phyloP scores from a whole-genome alignment of 2,113 vertebrate genomes.

The Cyprinus carpio region DNA sequence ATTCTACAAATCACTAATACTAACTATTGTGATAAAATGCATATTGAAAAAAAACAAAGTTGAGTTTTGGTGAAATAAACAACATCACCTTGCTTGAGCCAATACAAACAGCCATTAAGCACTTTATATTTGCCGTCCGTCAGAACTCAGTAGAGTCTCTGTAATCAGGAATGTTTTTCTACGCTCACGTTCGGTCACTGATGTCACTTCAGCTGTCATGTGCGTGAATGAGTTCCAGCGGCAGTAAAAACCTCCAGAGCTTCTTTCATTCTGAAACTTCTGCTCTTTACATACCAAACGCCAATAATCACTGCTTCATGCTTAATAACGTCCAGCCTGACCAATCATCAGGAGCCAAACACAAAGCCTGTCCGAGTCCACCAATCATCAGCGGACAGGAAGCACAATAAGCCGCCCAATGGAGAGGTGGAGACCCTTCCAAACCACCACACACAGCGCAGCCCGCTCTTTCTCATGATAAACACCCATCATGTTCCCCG shows the following conservation, averaged over 20 bases:
- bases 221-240: neutral
- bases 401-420: conserved; percentile 27
- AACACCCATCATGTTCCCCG: conserved; percentile 64
- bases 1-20: too few relatives aligned
- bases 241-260: conserved; percentile 16
- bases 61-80: neutral
- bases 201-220: neutral
- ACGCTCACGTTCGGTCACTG: neutral
- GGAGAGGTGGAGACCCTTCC: conserved; percentile 51
- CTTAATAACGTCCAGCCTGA: neutral
- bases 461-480: conserved; percentile 73
- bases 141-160: neutral
- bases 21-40: too few relatives aligned
- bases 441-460: conserved; percentile 65
- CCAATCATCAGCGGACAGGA: conserved; percentile 55
- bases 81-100: neutral
- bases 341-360: conserved; percentile 60
- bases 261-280: neutral
- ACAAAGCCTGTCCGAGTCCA: conserved; percentile 69
- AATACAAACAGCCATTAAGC: neutral
- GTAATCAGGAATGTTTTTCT: conserved; percentile 7
- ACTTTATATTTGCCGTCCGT: neutral
- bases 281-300: too few relatives aligned
- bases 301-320: too few relatives aligned
- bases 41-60: too few relatives aligned